These are phyloP conservation scores for Gastracanthus pulcherrimus DNA, from an alignment of 2,888 invertebrate species.

Conservation along the genomic window DNA sequence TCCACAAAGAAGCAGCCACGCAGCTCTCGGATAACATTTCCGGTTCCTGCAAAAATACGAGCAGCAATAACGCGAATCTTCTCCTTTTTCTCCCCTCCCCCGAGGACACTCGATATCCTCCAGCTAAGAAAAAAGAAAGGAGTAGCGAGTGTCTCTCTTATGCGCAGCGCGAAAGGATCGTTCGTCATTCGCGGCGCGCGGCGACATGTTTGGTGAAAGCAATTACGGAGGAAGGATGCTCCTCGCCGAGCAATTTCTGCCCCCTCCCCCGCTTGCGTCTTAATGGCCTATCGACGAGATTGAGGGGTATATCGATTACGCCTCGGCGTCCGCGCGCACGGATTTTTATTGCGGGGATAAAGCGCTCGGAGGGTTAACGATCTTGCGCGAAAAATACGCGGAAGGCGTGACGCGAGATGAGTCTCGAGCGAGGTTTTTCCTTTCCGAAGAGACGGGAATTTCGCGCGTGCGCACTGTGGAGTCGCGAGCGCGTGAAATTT, in stretches of 20 bases:
- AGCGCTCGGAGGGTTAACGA: constrained; percentile 24
- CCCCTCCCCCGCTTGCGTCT: neutral
- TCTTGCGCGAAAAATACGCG: neutral
- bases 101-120: neutral
- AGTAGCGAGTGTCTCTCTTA: too few species aligned
- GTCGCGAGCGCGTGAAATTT: neutral
- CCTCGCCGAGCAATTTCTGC: neutral
- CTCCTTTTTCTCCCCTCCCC: too few species aligned
- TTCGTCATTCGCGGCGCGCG: constrained; percentile 34
- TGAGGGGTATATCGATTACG: constrained; percentile 43
- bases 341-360: constrained; percentile 3
- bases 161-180: constrained; percentile 18
- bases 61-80: too few species aligned
- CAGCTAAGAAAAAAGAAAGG: neutral
- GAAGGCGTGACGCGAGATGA: neutral
- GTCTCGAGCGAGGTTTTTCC: too few species aligned
- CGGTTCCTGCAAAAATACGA: constrained; percentile 48
- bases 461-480: neutral
- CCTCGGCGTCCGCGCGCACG: neutral
- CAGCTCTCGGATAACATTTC: constrained; percentile 33
- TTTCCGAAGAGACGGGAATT: neutral
- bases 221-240: constrained; percentile 39
- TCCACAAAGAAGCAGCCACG: neutral
- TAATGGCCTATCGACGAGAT: constrained; percentile 32
- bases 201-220: constrained; percentile 50